Conservation (phyloP, 2,113 vertebrate genomes). For the Rissa tridactyla region DNA sequence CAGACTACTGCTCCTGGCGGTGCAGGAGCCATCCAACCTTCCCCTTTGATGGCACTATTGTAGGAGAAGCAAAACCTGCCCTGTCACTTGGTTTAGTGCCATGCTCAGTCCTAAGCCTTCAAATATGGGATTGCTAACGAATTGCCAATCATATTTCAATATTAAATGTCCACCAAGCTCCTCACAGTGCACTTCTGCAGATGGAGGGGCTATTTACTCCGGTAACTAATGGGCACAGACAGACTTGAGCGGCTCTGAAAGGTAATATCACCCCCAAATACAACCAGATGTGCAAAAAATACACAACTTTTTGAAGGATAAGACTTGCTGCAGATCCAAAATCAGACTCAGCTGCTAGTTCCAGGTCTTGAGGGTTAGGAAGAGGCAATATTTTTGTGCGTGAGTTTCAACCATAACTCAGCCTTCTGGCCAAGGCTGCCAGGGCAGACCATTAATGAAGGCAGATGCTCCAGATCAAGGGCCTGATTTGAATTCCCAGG, state of each 20-base stretch:
- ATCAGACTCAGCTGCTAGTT: neutral
- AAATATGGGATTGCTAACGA: neutral
- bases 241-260: neutral
- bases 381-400: neutral
- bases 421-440: neutral
- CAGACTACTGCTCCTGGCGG: neutral
- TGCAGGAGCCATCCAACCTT: accelerated
- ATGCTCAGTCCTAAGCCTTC: neutral
- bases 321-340: neutral
- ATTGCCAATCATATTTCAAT: neutral
- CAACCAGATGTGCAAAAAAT: slow-evolving; percentile 32
- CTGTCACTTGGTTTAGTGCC: neutral
- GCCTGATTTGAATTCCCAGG: neutral
- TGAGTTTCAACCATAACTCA: neutral
- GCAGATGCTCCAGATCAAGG: neutral
- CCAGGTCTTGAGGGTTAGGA: neutral
- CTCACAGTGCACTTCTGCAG: neutral
- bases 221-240: neutral
- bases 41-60: neutral
- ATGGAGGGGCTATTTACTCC: neutral
- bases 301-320: neutral
- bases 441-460: neutral
- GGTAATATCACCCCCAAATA: neutral
- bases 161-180: neutral
- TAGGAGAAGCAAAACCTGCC: neutral